phyloP scores from a whole-genome alignment of 2,797 vertebrate species.

The Rhinophrynus dorsalis region DNA sequence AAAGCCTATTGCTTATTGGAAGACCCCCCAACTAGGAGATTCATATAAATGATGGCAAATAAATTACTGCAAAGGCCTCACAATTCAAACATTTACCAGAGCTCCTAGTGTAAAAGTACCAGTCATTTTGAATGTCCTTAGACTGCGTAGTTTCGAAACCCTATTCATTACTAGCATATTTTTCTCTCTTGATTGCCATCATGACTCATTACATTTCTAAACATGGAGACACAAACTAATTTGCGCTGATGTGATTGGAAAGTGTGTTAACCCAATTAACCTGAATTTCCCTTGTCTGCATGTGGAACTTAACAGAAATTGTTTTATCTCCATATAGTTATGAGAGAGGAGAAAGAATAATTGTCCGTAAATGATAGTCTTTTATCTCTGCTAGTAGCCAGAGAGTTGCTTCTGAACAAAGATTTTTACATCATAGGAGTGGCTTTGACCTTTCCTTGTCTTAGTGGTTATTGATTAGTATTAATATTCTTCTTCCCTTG shows the following conservation, averaged over 20 bases:
- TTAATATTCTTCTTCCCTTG: background rate
- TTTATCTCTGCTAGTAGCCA: conserved; percentile 12
- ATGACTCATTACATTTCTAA: conserved; percentile 35
- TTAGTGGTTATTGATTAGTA: conserved; percentile 10
- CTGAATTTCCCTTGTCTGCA: conserved; percentile 15
- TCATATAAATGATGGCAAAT: conserved; percentile 40
- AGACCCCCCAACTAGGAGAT: conserved; percentile 17
- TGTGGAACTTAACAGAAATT: background rate
- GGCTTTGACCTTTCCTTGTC: background rate
- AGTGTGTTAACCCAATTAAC: conserved; percentile 39
- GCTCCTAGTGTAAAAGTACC: conserved; percentile 7
- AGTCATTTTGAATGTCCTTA: conserved; percentile 42
- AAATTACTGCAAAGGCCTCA: conserved; percentile 8
- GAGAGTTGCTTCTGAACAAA: conserved; percentile 7
- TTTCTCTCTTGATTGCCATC: conserved; percentile 17
- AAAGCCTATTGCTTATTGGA: conserved; percentile 13
- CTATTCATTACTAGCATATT: conserved; percentile 6
- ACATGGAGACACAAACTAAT: conserved; percentile 5
- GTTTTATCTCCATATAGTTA: conserved; percentile 24
- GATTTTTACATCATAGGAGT: conserved; percentile 2
- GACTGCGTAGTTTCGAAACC: conserved; percentile 1
- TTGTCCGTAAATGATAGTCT: conserved; percentile 36
- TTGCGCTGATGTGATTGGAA: conserved; percentile 3
- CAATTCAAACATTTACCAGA: conserved; percentile 28
- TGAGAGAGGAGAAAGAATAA: conserved; percentile 7